Evolutionary conservation across 2,888 invertebrate genomes (phyloP), one percentile per base, ranked within the genome.

Genomic region (Sarcophaga caerulescens): DNA sequence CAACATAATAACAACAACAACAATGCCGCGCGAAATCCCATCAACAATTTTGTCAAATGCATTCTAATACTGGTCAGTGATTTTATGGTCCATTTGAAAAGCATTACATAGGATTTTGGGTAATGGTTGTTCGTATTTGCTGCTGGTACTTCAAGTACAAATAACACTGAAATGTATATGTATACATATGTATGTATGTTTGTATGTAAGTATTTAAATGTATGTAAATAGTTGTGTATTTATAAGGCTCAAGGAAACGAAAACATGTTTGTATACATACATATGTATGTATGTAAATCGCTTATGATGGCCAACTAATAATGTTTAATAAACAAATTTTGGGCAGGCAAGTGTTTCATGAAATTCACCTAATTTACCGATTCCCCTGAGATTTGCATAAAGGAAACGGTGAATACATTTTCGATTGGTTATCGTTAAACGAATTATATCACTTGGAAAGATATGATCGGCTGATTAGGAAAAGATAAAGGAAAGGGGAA

Each of bases 11-110:
- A n/a, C 35, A 4, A 62, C 12, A 25, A 63, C 62, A 23, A 19
- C 17, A 62, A 69, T 47, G 23, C 45, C 52, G 60, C 47, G 14
- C 62, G 3, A 52, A 52, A 77, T 45, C 60, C 63, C 69, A 70
- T 63, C 69, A 78, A 78, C 62, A 70, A 63, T 69, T 60, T 78
- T 70, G 78, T 78, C 78, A 78, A 78, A 62, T 78, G 23, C 52
- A 78, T 69, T 45, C 52, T 78, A 78, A 78, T 69, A 70, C 47
- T 45, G 62, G 62, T 12, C 47, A 62, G 70, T 63, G 70, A 78
- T 47, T 78, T 70, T 78, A 52, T 62, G 62, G 69, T 25, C 62
- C 78, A 78, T 70, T 47, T 78, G 35, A 69, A 70, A 69, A 45
- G 47, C 70, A 52, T 35, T 70, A 35, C 62, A 10, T 45, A 45